phyloP scores from a whole-genome alignment of 2,113 vertebrate genomes.

The Sceloporus undulatus region DNA sequence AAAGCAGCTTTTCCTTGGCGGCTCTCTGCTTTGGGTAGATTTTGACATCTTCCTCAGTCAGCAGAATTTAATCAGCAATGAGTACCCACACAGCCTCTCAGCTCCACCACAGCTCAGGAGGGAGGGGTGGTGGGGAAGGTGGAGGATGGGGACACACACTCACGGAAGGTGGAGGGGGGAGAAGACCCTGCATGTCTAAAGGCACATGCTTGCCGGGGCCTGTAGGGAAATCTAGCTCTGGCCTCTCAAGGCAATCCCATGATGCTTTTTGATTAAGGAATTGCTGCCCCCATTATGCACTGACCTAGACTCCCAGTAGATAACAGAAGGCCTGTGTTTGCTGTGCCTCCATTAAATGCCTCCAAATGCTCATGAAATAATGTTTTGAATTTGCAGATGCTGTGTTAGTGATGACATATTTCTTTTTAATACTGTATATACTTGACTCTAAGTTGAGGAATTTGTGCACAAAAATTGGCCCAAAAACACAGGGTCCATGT shows the following conservation, averaged over 20 bases:
- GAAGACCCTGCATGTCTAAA: conserved; percentile 11
- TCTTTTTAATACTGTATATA: no score
- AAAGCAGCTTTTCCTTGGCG: conserved; percentile 81
- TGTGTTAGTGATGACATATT: background rate
- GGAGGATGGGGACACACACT: conserved; percentile 46
- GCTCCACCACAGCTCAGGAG: conserved; percentile 58
- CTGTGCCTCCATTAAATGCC: conserved; percentile 30
- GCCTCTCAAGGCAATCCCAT: conserved; percentile 31
- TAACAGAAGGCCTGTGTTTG: conserved; percentile 42
- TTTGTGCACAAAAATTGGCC: no score
- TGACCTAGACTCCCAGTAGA: conserved; percentile 10
- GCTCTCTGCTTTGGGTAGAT: conserved; percentile 80
- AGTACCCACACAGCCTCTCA: conserved; percentile 77
- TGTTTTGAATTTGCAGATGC: conserved; percentile 40
- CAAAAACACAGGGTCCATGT: no score
- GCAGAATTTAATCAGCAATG: conserved; percentile 81
- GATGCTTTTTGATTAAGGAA: conserved; percentile 56
- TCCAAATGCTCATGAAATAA: conserved; percentile 44
- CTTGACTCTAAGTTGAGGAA: no score
- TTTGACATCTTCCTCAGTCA: conserved; percentile 82
- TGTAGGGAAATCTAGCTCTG: conserved; percentile 45
- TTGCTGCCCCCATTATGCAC: conserved; percentile 51
- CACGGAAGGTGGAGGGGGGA: conserved; percentile 56
- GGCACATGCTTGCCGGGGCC: conserved; percentile 25
- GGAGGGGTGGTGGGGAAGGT: conserved; percentile 40